Percentiles rank a stretch among this genome's conserved stretches.
Evolutionary conservation across 2,113 vertebrate genomes (phyloP).

Genomic region (Archocentrus centrarchus): DNA sequence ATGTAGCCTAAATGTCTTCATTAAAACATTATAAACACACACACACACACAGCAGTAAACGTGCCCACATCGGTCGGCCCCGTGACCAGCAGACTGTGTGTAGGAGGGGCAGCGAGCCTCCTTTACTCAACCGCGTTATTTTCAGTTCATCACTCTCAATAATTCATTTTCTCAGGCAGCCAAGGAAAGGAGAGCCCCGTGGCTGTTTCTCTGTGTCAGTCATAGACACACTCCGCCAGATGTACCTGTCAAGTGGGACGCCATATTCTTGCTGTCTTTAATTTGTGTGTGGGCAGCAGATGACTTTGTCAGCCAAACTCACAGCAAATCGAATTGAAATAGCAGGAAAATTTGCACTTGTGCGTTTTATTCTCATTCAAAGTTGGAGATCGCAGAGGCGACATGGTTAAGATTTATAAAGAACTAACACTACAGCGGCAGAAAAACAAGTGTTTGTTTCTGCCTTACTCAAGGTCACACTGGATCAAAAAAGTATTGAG

Average conservation of each 20-base stretch:
- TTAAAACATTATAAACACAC: slow-evolving; percentile 19
- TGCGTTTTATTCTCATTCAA: slow-evolving; percentile 10
- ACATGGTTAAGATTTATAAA: slow-evolving; percentile 7
- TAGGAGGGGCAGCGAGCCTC: slow-evolving; percentile 43
- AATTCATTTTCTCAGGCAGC: slow-evolving; percentile 73
- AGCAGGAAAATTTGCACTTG: slow-evolving; percentile 1
- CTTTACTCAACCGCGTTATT: slow-evolving; percentile 70
- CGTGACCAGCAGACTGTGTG: slow-evolving; percentile 54
- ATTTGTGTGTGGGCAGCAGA: slow-evolving; percentile 34
- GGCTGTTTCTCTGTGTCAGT: slow-evolving; percentile 38
- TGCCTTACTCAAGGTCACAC: background rate
- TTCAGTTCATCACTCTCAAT: slow-evolving; percentile 81
- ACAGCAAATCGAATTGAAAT: slow-evolving; percentile 3
- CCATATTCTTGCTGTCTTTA: slow-evolving; percentile 31
- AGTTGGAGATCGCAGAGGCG: background rate
- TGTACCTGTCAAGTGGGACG: slow-evolving; percentile 49
- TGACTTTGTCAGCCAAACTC: background rate
- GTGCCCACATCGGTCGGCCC: slow-evolving; percentile 40
- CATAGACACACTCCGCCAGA: slow-evolving; percentile 15
- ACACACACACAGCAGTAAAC: slow-evolving; percentile 41
- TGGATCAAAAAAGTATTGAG: background rate
- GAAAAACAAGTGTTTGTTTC: background rate
- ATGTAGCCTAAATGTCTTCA: slow-evolving; percentile 18
- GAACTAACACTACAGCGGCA: background rate
- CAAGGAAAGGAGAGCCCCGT: slow-evolving; percentile 52